Base-by-base conservation (phyloP, 1,140 invertebrate genomes). In the Eriosoma lanigerum region DNA sequence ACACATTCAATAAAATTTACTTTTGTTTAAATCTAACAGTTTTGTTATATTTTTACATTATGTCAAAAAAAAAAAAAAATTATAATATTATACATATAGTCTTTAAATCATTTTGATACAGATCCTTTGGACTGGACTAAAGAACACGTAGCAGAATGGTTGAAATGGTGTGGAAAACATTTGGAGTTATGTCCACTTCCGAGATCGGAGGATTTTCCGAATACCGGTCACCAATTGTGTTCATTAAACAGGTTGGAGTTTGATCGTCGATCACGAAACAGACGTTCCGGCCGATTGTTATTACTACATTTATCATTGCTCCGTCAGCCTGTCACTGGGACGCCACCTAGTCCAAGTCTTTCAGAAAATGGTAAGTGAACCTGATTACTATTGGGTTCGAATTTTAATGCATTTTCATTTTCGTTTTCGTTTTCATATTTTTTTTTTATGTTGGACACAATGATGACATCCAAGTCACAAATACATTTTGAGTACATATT, bases 81-180 rank as follows among this genome's bases (percentile, higher is more conserved):
- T n/a, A n/a, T n/a, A n/a, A n/a, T n/a, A n/a, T n/a, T n/a, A n/a
- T n/a, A n/a, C n/a, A n/a, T n/a, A n/a, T n/a, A n/a, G n/a, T n/a
- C n/a, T n/a, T n/a, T n/a, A n/a, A 38, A 46, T 68, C 10, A 48
- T 46, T 46, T 68, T 17, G 24, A 48, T 62, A 26, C 17, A 78
- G 91, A 93, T 88, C 91, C 91, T 29, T 86, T 87, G 38, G 87
- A 89, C 83, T 92, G 91, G 91, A 88, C 86, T 52, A 83, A 85
- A 2, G 85, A 84, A 32, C 89, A 93, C 83, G 89, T 92, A 54
- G 84, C 84, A 58, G 87, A 89, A 26, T 93, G 92, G 92, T 84
- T 92, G 29, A 86, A 86, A 24, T 92, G 91, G 91, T 88, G 89
- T 73, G 87, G 86, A 10, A 86, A 87, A 29, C 88, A 89, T 82